Evolutionary conservation across 2,888 invertebrate species (phyloP), one percentile per base, ranked within the genome.

Genomic region (Nomada goodeniana): DNA sequence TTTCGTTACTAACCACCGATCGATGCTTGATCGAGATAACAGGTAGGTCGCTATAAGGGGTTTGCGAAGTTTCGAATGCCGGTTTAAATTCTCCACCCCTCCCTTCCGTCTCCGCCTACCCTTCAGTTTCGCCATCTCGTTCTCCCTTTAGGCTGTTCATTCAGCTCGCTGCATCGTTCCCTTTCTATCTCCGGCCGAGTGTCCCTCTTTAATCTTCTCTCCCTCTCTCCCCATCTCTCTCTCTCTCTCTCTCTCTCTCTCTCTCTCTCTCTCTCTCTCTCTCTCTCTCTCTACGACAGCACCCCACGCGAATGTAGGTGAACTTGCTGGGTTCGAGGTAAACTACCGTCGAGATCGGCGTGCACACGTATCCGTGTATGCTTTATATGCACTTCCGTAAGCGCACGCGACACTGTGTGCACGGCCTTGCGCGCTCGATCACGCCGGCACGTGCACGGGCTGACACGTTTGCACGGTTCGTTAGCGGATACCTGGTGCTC

Each of bases 11-110:
- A 91, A 90, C 87, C 86, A 63, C 61, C 88, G 89, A 91, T 91
- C 91, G 91, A 91, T 91, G 87, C 78, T 86, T 87, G 89, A 89
- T 90, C 89, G 89, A 89, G 91, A 91, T 91, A 91, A 91, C 90
- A 88, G 87, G 89, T 90, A 89, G 86, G 78, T 76, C 80, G 82
- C 75, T 83, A 67, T 71, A 85, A 79, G 75, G 72, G 79, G 77
- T 82, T 84, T 81, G 79, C 86, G 82, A 90, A 89, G 83, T 90
- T 89, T 87, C 85, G 76, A 90, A 88, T 86, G 82, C 73, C 80
- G 72, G 78, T 85, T 88, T 87, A 87, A 89, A 88, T 78, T 80
- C 75, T 67, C 68, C 20, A 76, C 75, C 64, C 52, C 29, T 47
- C 59, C 55, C 20, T 44, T 15, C 50, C 42, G 57, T 20, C 53